phyloP scores from a whole-genome alignment of 2,797 vertebrate genomes.

The Stomatorhinus walkeri region DNA sequence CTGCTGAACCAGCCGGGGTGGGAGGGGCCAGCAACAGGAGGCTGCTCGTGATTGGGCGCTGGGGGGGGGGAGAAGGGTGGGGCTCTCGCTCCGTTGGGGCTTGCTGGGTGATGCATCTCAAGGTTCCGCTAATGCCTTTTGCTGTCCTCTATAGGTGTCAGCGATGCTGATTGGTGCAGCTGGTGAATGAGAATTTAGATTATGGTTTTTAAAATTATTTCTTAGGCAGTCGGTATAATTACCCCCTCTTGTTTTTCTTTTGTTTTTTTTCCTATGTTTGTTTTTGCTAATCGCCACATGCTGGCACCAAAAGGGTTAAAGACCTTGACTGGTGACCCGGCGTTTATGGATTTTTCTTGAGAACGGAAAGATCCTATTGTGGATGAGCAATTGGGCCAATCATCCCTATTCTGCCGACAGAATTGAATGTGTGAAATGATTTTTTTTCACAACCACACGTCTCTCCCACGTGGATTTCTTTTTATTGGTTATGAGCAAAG shows the following conservation, averaged over 20 bases:
- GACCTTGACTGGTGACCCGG: slow-evolving; percentile 14
- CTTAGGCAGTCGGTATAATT: not conserved
- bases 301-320: not conserved
- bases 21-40: not conserved
- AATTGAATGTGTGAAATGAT: not conserved
- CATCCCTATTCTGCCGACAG: not conserved
- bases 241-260: not conserved
- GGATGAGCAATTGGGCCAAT: not conserved
- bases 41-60: not conserved
- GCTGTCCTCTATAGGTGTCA: not conserved
- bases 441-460: not conserved
- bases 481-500: not conserved
- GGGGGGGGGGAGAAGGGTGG: not conserved
- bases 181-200: not conserved
- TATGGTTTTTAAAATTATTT: not conserved
- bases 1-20: not conserved
- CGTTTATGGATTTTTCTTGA: not conserved
- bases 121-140: not conserved
- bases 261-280: not conserved
- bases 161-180: not conserved
- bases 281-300: slow-evolving; percentile 12
- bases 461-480: not conserved
- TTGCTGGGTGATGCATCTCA: not conserved
- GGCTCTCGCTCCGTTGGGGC: not conserved
- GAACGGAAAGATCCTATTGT: not conserved